phyloP scores from a whole-genome alignment of 2,797 vertebrate species.

The Epinephelus awoara region DNA sequence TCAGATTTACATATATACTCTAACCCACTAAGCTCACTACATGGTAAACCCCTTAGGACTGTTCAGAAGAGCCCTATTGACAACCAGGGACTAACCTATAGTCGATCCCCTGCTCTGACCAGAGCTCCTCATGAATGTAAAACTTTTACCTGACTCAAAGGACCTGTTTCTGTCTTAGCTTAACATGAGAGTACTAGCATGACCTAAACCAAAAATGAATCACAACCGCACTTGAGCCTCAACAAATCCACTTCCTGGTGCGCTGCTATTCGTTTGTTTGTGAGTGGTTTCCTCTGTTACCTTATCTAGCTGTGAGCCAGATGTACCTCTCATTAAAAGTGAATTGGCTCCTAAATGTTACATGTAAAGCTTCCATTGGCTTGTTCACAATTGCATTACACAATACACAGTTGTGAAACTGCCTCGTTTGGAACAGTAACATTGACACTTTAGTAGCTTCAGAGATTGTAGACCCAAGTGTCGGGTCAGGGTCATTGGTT shows the following conservation, averaged over 20 bases:
- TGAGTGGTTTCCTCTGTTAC: constrained; percentile 19
- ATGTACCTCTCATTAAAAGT: constrained; percentile 31
- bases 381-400: neutral
- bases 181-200: neutral
- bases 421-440: neutral
- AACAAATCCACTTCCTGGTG: neutral
- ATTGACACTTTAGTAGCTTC: neutral
- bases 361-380: constrained; percentile 1
- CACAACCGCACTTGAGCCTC: neutral
- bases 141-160: neutral
- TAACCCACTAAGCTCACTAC: too few relatives aligned
- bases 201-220: neutral
- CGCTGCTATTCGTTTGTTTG: neutral
- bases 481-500: too few relatives aligned
- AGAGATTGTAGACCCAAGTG: too few relatives aligned
- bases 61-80: too few relatives aligned
- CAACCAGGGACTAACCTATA: neutral
- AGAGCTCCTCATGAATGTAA: neutral
- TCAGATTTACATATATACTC: too few relatives aligned
- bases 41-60: too few relatives aligned
- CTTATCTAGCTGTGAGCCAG: constrained; percentile 2
- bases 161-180: neutral
- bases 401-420: neutral
- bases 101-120: neutral
- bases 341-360: neutral